phyloP scores from a whole-genome alignment of 2,797 vertebrate species.

The Micropoecilia bifurca region DNA sequence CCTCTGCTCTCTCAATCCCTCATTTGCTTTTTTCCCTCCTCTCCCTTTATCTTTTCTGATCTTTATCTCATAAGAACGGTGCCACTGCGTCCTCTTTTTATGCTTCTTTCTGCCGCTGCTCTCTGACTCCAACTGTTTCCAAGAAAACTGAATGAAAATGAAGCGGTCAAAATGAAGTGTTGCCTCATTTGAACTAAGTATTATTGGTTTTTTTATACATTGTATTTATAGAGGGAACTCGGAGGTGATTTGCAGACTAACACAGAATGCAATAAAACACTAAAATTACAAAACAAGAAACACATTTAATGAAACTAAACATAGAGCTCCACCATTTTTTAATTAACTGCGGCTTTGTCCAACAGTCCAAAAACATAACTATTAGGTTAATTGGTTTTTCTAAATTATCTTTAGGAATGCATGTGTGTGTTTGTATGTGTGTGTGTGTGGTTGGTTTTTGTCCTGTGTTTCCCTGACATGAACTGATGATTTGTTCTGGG shows the following conservation, averaged over 20 bases:
- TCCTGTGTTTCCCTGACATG: not conserved
- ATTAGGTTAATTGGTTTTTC: not conserved
- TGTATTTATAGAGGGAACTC: not conserved
- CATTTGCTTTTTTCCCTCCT: slow-evolving; percentile 1
- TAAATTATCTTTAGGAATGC: not conserved
- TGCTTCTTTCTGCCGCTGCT: not conserved
- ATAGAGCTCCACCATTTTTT: not conserved
- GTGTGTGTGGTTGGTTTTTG: not conserved
- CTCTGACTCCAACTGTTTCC: not conserved
- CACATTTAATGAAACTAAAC: not conserved
- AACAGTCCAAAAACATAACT: not conserved
- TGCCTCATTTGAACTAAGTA: not conserved
- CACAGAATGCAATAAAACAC: not conserved
- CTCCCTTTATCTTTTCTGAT: slow-evolving; percentile 18
- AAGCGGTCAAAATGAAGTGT: not conserved
- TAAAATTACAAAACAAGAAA: not conserved
- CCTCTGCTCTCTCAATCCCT: slow-evolving; percentile 23
- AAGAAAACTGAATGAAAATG: not conserved
- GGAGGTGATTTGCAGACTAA: not conserved
- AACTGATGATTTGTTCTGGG: not conserved
- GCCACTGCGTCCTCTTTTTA: not conserved
- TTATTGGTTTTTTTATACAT: not conserved
- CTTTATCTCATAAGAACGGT: slow-evolving; percentile 21
- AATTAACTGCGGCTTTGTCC: not conserved
- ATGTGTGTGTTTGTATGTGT: not conserved